Conservation (phyloP, 2,797 vertebrate genomes). For the Bryconaethiops microstoma region DNA sequence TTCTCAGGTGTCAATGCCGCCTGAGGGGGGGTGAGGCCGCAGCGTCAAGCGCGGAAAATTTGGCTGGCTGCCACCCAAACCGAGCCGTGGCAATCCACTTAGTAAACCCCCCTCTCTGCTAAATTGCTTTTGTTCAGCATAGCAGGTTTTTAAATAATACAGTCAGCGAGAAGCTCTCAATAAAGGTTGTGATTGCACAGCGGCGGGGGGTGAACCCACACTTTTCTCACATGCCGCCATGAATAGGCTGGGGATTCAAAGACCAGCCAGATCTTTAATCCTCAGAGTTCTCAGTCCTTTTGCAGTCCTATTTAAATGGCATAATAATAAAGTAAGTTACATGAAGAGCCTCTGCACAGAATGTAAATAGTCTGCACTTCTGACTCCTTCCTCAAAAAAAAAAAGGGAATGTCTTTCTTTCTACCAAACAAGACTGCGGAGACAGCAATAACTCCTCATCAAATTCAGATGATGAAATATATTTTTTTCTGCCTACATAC, state of each 20-base stretch:
- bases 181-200: conserved; percentile 71
- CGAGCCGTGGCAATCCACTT: conserved; percentile 73
- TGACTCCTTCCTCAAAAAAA: no score
- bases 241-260: neutral
- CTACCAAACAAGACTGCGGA: no score
- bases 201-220: conserved; percentile 65
- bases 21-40: conserved; percentile 62
- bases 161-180: conserved; percentile 78
- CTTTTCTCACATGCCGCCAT: neutral
- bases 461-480: no score
- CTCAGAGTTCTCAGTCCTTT: no score
- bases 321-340: no score
- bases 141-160: conserved; percentile 81
- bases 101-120: conserved; percentile 70
- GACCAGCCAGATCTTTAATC: no score
- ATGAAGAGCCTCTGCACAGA: no score
- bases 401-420: no score
- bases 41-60: conserved; percentile 58
- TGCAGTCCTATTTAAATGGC: no score
- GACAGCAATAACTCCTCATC: no score
- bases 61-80: conserved; percentile 72
- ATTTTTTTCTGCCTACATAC: no score
- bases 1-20: conserved; percentile 50
- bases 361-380: no score
- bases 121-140: conserved; percentile 79